phyloP scores from a whole-genome alignment of 2,888 invertebrate species.

The Apotomis capreana region DNA sequence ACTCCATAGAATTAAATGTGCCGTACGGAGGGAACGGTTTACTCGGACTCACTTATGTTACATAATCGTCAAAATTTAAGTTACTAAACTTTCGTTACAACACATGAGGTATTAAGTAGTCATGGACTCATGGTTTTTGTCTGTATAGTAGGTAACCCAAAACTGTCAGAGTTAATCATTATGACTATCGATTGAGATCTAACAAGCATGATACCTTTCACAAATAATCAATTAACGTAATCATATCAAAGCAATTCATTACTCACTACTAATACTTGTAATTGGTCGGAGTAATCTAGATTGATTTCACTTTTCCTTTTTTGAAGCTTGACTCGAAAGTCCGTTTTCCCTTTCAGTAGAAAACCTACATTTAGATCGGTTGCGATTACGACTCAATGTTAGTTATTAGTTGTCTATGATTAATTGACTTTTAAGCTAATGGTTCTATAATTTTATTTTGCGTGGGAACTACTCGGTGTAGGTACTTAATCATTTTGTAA shows the following conservation, averaged over 20 bases:
- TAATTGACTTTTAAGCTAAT: constrained; percentile 19
- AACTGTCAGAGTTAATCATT: constrained; percentile 17
- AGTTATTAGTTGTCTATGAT: constrained; percentile 19
- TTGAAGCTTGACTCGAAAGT: constrained; percentile 17
- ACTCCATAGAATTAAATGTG: too few species aligned
- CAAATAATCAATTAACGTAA: constrained; percentile 21
- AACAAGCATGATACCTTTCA: constrained; percentile 22
- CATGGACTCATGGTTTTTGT: background rate
- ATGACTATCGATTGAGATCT: constrained; percentile 11
- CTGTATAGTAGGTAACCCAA: background rate
- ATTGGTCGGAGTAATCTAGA: constrained; percentile 4
- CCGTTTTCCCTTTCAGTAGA: constrained; percentile 5
- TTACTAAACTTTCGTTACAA: too few species aligned
- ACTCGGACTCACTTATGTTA: too few species aligned
- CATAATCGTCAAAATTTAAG: too few species aligned
- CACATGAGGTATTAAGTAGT: too few species aligned
- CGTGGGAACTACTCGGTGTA: background rate
- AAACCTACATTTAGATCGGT: constrained; percentile 7
- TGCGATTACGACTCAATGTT: constrained; percentile 14
- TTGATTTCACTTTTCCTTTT: constrained; percentile 39
- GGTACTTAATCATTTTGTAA: constrained; percentile 20
- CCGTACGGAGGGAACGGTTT: too few species aligned
- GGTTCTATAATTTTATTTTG: background rate
- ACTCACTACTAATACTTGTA: constrained; percentile 12
- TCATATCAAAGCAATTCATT: background rate